Conservation (phyloP, 2,113 vertebrate genomes). For the Anthoscopus minutus region DNA sequence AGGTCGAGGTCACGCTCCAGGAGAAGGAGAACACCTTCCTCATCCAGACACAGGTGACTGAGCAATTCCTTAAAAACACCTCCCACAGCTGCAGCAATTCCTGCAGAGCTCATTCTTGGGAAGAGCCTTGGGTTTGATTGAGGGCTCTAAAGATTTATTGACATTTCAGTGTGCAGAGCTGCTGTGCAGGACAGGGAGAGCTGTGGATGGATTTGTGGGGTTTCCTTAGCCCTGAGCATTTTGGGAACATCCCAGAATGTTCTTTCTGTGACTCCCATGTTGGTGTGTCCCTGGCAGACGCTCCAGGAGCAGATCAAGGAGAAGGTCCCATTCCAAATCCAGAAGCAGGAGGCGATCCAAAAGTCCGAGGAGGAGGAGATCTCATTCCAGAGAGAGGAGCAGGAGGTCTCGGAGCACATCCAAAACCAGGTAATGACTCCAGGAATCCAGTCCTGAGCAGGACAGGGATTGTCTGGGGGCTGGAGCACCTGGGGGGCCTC, state of each 20-base stretch:
- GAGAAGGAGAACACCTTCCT: constrained; percentile 88
- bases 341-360: constrained; percentile 90
- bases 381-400: constrained; percentile 86
- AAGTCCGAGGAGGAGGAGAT: constrained; percentile 86
- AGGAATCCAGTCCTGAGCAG: neutral
- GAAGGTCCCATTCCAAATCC: constrained; percentile 88
- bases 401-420: constrained; percentile 82
- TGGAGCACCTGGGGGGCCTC: neutral
- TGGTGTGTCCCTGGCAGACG: constrained; percentile 65
- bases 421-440: constrained; percentile 78
- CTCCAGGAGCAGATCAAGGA: constrained; percentile 88
- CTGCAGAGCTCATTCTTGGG: neutral
- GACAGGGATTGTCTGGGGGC: neutral
- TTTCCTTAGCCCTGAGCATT: neutral
- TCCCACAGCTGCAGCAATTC: neutral
- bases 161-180: rapidly evolving
- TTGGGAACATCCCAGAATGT: rapidly evolving
- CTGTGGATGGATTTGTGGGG: neutral
- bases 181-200: neutral
- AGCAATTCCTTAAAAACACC: neutral
- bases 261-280: rapidly evolving
- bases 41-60: constrained; percentile 88
- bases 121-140: neutral
- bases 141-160: rapidly evolving
- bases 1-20: constrained; percentile 88